Conservation (phyloP, 2,797 vertebrate species). For the Chloroceryle amazona region DNA sequence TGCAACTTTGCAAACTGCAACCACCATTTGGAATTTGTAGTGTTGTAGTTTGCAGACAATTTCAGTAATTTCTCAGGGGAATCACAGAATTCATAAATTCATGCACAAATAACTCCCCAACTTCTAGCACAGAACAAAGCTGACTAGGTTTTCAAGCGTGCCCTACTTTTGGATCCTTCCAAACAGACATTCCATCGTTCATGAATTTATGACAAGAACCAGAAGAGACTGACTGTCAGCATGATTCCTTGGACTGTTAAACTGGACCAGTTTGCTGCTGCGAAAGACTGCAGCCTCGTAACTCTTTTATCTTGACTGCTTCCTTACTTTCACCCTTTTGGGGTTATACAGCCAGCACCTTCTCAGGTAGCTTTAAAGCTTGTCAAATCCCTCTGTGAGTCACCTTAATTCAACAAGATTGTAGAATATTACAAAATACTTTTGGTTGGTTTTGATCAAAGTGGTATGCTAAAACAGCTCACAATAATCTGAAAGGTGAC, state of each 20-base stretch:
- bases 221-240: not conserved
- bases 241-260: not conserved
- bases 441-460: not conserved
- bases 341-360: not conserved
- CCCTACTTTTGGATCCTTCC: slow-evolving; percentile 29
- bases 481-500: not conserved
- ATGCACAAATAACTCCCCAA: not conserved
- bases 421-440: not conserved
- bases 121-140: slow-evolving; percentile 16
- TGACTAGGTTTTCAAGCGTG: slow-evolving; percentile 29
- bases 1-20: not conserved
- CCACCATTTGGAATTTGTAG: not conserved
- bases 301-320: not conserved
- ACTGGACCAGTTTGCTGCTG: not conserved
- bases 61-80: not conserved
- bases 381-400: not conserved
- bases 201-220: slow-evolving; percentile 34
- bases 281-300: not conserved
- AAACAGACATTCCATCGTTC: not conserved
- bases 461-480: not conserved
- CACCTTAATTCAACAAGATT: not conserved
- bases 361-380: not conserved
- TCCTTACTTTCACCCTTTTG: not conserved
- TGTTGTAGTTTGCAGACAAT: not conserved
- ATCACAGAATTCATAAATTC: not conserved